A percentile compares a stretch with the other conserved stretches of the same genome.
Evolutionary conservation across 1,140 invertebrate species (phyloP).

Genomic region (Elymnias hypermnestra): DNA sequence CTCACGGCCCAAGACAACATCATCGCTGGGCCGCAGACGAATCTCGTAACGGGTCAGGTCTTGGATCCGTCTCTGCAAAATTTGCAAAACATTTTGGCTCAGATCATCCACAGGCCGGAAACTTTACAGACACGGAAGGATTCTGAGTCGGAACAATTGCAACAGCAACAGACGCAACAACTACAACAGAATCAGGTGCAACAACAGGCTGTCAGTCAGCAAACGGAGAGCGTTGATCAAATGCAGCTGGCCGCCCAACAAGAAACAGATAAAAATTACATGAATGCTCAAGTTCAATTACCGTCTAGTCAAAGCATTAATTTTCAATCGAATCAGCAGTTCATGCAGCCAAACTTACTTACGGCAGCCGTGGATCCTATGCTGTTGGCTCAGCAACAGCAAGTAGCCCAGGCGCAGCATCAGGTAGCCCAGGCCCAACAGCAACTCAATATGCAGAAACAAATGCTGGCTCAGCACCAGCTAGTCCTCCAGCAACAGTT

Average conservation of each 20-base stretch:
- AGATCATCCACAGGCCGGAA: slow-evolving; percentile 67
- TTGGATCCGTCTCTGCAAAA: slow-evolving; percentile 70
- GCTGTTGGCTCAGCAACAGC: slow-evolving; percentile 53
- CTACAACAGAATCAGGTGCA: slow-evolving; percentile 32
- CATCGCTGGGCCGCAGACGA: slow-evolving; percentile 48
- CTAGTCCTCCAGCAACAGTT: slow-evolving; percentile 66
- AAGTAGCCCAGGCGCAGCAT: slow-evolving; percentile 64
- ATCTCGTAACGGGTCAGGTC: slow-evolving; percentile 46
- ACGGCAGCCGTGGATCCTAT: slow-evolving; percentile 47
- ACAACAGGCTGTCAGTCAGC: slow-evolving; percentile 32
- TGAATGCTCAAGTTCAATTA: slow-evolving; percentile 57
- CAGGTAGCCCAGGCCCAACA: slow-evolving; percentile 62
- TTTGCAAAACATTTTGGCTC: slow-evolving; percentile 64
- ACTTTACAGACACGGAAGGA: slow-evolving; percentile 56
- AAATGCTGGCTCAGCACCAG: slow-evolving; percentile 66
- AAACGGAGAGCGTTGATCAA: slow-evolving; percentile 14
- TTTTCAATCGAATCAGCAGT: slow-evolving; percentile 58
- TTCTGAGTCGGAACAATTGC: slow-evolving; percentile 56
- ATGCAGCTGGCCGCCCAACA: slow-evolving; percentile 39
- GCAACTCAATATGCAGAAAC: slow-evolving; percentile 65
- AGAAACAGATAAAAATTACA: slow-evolving; percentile 55
- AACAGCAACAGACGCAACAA: slow-evolving; percentile 32
- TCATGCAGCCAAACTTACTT: slow-evolving; percentile 43
- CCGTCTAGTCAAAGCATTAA: slow-evolving; percentile 53
- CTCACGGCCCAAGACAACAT: slow-evolving; percentile 60